phyloP scores from a whole-genome alignment of 2,888 invertebrate species.

The Apoderus coryli region DNA sequence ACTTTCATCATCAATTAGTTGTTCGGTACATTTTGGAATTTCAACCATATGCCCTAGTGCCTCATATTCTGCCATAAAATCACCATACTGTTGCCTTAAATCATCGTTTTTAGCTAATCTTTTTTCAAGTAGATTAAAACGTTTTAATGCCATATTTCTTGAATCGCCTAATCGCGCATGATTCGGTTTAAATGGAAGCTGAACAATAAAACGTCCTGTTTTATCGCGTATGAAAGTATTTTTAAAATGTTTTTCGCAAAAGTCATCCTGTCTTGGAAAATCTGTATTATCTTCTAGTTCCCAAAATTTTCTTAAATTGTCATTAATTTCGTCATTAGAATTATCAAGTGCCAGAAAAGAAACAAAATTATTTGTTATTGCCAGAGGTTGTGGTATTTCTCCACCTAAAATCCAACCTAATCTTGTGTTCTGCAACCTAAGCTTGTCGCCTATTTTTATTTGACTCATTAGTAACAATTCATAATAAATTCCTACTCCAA shows the following conservation, averaged over 20 bases:
- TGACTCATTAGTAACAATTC: constrained; percentile 10
- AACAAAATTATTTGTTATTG: no score
- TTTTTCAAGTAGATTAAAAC: constrained; percentile 13
- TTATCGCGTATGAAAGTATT: constrained; percentile 8
- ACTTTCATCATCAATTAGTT: constrained; percentile 3
- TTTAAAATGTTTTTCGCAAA: constrained; percentile 13
- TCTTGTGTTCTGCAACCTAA: constrained; percentile 13
- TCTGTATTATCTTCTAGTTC: constrained; percentile 8
- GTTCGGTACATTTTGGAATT: constrained; percentile 3
- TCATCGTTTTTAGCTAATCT: constrained; percentile 9
- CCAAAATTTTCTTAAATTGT: constrained; percentile 10
- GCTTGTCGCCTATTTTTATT: constrained; percentile 11
- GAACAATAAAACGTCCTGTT: no score
- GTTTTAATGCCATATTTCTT: constrained; percentile 10
- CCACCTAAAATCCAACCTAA: constrained; percentile 15
- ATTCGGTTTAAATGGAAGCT: no score
- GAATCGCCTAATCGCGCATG: constrained; percentile 14
- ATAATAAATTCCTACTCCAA: constrained; percentile 12
- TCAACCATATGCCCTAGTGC: constrained; percentile 13
- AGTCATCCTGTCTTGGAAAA: constrained; percentile 4
- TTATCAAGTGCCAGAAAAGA: no score
- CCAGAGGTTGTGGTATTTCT: no score
- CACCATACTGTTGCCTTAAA: constrained; percentile 11
- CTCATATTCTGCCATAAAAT: constrained; percentile 16
- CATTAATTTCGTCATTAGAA: no score